Conservation (phyloP, 2,797 vertebrate species). For the Gobionotothen gibberifrons region DNA sequence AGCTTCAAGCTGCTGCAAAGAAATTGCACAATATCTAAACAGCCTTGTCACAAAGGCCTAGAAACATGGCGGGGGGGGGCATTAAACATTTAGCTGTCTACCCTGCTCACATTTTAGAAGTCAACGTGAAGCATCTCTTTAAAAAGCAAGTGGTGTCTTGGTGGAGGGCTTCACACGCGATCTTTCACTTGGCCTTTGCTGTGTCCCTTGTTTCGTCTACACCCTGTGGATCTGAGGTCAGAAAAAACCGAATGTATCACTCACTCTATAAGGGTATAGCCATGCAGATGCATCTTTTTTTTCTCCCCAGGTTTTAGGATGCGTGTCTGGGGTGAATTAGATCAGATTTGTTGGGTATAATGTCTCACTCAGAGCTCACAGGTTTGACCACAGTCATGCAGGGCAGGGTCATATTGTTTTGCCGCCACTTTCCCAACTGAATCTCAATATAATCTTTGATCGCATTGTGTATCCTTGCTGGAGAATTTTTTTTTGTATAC, state of each 20-base stretch:
- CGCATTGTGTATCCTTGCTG: no score
- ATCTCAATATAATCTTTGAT: background rate
- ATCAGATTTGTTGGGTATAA: background rate
- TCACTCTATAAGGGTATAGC: no score
- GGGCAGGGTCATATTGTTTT: no score
- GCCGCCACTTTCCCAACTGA: background rate
- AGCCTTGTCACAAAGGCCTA: conserved; percentile 67
- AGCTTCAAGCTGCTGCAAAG: conserved; percentile 70
- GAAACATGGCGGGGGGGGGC: conserved; percentile 51
- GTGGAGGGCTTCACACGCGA: conserved; percentile 35
- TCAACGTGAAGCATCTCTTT: conserved; percentile 35
- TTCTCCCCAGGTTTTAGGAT: background rate
- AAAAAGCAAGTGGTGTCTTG: conserved; percentile 22
- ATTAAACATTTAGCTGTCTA: conserved; percentile 77
- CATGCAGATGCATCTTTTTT: no score
- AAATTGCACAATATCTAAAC: conserved; percentile 73
- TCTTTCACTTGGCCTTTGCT: conserved; percentile 12
- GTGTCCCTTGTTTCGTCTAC: background rate
- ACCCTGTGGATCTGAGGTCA: background rate
- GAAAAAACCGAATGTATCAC: no score
- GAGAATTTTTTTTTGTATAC: background rate
- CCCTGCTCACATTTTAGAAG: conserved; percentile 35
- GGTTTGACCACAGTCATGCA: background rate
- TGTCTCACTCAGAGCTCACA: no score
- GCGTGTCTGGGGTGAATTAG: no score